Percentiles rank a stretch among this genome's conserved stretches.
Conservation (phyloP, 2,113 vertebrate species). For the Amphilophus citrinellus region DNA sequence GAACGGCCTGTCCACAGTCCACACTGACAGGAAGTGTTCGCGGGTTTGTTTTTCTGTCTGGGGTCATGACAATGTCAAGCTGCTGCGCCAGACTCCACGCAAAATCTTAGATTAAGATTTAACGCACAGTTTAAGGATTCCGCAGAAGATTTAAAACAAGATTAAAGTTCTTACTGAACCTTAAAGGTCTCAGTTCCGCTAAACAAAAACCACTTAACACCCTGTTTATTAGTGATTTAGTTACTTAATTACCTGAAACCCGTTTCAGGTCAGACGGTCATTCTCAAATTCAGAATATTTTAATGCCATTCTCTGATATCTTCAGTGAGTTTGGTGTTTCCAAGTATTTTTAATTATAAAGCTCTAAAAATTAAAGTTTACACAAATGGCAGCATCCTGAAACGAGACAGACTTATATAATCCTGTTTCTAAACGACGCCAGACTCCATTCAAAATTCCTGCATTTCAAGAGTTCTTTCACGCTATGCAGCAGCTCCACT, state of each 20-base stretch:
- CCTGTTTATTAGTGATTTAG: background rate
- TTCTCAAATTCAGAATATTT: background rate
- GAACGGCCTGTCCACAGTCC: background rate
- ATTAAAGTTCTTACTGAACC: background rate
- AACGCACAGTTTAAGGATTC: background rate
- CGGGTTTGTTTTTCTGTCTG: background rate
- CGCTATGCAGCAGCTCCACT: background rate
- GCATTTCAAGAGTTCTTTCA: background rate
- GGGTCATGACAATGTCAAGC: slow-evolving; percentile 20
- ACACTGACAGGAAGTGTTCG: background rate
- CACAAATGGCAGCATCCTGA: background rate
- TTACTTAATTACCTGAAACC: background rate
- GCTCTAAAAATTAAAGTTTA: background rate
- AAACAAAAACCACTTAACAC: background rate
- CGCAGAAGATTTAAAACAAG: background rate
- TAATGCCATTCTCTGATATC: background rate
- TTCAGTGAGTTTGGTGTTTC: background rate
- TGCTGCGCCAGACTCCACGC: background rate
- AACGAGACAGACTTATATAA: background rate
- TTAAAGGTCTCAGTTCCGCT: background rate
- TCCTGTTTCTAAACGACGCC: background rate
- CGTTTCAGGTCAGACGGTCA: background rate
- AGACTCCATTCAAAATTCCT: background rate
- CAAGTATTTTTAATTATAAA: background rate
- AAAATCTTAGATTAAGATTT: background rate